Base-by-base conservation (phyloP, 1,140 invertebrate species). In the Microplitis mediator region DNA sequence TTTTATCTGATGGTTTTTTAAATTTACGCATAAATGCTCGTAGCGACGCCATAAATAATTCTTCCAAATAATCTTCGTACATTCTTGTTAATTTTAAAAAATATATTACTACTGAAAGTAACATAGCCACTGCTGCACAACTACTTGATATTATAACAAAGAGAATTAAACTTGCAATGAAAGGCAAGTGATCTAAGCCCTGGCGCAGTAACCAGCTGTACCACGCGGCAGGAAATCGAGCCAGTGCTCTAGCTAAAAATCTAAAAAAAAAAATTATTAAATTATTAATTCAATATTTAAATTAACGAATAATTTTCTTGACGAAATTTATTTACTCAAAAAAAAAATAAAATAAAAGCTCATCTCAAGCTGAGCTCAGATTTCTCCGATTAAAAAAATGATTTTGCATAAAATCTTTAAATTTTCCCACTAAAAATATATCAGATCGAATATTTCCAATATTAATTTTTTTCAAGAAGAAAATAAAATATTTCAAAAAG, bases 31-130 rank as follows among this genome's bases (percentile, higher is more conserved):
- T 61, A 13, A 82, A 80, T 34, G 78, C 74, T 45, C 78, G 78
- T 9, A 87, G 76, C 1, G 81, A 79, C 4, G 80, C 74, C 61
- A 86, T 74, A 13, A 87, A 78, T 13, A 91, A 88, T 79, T 92
- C 90, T 84, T 93, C 92, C 13, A 93, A 79, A 78, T 91, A 93
- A 80, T 93, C 91, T 82, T 93, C 92, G 51, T 92, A 93, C 84
- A 93, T 90, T 86, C 90, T 91, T 3, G 91, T 91, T 4, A 93
- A 77, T 89, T 92, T 84, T 50, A 88, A 83, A 71, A 81, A 82
- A 64, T 80, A 80, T 1, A 85, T 69, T 80, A 82, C 87, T 54
- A 89, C 80, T 35, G 83, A 84, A 34, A 87, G 78, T 39, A 88
- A 54, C 84, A 89, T 84, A 8, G 82, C 88, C 45, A 90, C 78